Percentiles rank a stretch among this genome's conserved stretches.
phyloP scores from a whole-genome alignment of 2,888 invertebrate genomes.

The Pristionchus maxplancki region DNA sequence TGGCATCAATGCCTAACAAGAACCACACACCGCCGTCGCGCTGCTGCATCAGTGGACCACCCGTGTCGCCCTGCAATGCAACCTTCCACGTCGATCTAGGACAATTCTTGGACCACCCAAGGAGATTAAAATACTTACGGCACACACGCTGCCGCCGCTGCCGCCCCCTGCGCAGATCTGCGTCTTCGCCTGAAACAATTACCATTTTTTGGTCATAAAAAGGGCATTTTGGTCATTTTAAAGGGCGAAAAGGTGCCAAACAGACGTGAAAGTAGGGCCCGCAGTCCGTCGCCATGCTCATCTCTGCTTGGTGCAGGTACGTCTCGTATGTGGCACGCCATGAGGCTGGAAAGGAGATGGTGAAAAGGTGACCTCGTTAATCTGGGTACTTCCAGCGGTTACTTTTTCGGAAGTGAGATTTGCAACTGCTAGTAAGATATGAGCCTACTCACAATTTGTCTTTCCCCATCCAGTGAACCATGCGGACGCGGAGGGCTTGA shows the following conservation, averaged over 20 bases:
- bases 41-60: not conserved
- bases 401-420: too few species aligned
- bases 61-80: not conserved
- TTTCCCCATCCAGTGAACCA: not conserved
- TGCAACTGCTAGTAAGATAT: too few species aligned
- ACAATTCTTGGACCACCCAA: too few species aligned
- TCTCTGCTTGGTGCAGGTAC: not conserved
- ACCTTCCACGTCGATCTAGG: too few species aligned
- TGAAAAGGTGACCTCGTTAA: too few species aligned
- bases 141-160: not conserved
- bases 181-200: not conserved
- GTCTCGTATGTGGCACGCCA: not conserved
- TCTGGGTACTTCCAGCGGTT: too few species aligned
- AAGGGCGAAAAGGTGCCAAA: not conserved
- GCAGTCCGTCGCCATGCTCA: not conserved
- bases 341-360: not conserved
- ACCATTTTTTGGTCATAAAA: too few species aligned
- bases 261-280: not conserved
- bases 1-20: not conserved
- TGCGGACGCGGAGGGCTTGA: not conserved
- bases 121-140: not conserved
- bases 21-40: not conserved
- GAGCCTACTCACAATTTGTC: too few species aligned
- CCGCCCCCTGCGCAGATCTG: not conserved
- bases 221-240: too few species aligned